Percentiles rank a stretch among this genome's conserved stretches.
Conservation (phyloP, 2,888 invertebrate species). For the Alcis repandata region DNA sequence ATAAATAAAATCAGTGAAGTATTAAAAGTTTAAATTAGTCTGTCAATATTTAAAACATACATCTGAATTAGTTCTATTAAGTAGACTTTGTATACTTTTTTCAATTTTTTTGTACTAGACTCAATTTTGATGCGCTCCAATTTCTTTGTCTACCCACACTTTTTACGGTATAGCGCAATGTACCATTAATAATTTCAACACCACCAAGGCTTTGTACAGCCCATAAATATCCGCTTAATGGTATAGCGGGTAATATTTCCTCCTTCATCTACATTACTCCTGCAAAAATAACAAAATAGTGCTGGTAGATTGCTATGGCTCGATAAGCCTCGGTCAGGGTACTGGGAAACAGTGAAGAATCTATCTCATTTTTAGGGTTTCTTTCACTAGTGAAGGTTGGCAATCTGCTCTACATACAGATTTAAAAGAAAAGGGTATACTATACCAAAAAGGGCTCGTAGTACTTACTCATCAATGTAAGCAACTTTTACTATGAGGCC, state of each 20-base stretch:
- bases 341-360: conserved; percentile 5
- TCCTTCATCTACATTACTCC: conserved; percentile 79
- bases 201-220: conserved; percentile 64
- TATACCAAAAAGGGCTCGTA: no score
- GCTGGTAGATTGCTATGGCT: conserved; percentile 71
- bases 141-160: conserved; percentile 31
- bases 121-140: no score
- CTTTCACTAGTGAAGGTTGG: no score
- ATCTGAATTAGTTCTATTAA: no score
- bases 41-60: no score
- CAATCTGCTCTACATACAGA: no score
- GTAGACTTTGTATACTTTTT: no score
- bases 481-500: no score
- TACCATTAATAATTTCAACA: conserved; percentile 76
- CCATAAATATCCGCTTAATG: conserved; percentile 76
- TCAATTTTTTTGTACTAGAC: no score
- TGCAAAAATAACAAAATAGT: conserved; percentile 82
- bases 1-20: background rate
- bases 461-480: no score
- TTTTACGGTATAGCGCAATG: conserved; percentile 56
- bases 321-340: conserved; percentile 62
- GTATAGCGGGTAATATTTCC: conserved; percentile 74
- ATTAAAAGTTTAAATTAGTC: no score
- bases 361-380: background rate
- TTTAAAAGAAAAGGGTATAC: no score